Evolutionary conservation across 2,888 invertebrate genomes (phyloP), one percentile per base, ranked within the genome.

Genomic region (Phasia obesa): DNA sequence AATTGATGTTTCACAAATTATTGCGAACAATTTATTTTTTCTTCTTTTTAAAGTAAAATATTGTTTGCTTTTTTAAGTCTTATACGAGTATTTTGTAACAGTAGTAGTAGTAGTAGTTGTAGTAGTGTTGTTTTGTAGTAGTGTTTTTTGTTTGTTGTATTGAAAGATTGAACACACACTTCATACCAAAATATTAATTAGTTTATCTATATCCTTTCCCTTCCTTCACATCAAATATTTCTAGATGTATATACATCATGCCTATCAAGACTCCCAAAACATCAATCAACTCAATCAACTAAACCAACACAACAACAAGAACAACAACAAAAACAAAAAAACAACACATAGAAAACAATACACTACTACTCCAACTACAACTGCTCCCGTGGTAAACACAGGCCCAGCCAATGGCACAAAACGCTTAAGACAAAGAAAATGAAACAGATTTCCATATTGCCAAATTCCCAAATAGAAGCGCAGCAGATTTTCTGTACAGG

Each of bases 321-420:
- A 59, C 51, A 53, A 47, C 35, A 62, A 23, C 42, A 73, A 53
- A 42, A 77, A 13, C 38, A 81, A 64, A 19, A 86, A 91, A 92
- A 90, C 89, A 92, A 79, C 90, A 57, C 27, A 55, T 4, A 67
- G 44, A 60, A 73, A 67, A 80, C 59, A 80, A 69, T 19, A 67
- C 67, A 47, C 60, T 60, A 65, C 69, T 70, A 44, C 64, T 57
- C 31, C 31, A 31, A 17, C 65, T 4, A 49, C 70, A 25, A 42
- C 60, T 6, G 19, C 47, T 21, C 38, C 27, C 19, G 17, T 35
- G 19, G 70, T 31, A n/a, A 51, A 62, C 44, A 21, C 55, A 9
- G 57, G 9, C n/a, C 42, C 55, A 6, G 53, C 25, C 11, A 67
- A 67, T 23, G 67, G 42, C 35, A 49, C 35, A 62, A 77, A 83